These are phyloP conservation scores for Colostygia pectinataria DNA, from an alignment of 2,888 invertebrate species.

Conservation along the genomic window DNA sequence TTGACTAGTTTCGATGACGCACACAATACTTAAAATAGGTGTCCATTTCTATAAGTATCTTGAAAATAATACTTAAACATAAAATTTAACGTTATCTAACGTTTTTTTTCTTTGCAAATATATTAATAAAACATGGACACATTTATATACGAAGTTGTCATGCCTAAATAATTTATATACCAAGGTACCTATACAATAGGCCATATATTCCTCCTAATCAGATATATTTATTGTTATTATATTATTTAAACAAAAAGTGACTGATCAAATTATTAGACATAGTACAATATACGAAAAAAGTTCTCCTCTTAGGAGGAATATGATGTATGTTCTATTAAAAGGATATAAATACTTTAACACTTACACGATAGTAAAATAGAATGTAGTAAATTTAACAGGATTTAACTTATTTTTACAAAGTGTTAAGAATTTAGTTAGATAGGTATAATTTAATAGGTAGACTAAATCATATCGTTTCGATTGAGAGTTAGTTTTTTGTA, in stretches of 20 bases:
- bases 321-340: constrained; percentile 62
- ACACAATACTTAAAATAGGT: constrained; percentile 36
- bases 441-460: constrained; percentile 17
- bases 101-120: constrained; percentile 18
- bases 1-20: constrained; percentile 65
- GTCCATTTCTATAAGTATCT: constrained; percentile 32
- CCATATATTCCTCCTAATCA: constrained; percentile 62
- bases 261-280: not conserved
- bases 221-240: constrained; percentile 39
- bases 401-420: constrained; percentile 80
- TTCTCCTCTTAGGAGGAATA: constrained; percentile 62
- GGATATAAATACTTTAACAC: constrained; percentile 78
- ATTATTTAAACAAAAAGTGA: not conserved
- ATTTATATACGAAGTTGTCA: constrained; percentile 36
- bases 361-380: constrained; percentile 80
- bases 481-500: constrained; percentile 2
- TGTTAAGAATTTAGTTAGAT: constrained; percentile 22
- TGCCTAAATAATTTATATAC: constrained; percentile 53
- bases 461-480: constrained; percentile 5
- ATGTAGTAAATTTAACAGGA: constrained; percentile 81
- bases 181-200: constrained; percentile 60
- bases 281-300: constrained; percentile 13
- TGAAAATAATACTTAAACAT: constrained; percentile 26
- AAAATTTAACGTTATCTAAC: constrained; percentile 10
- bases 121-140: constrained; percentile 20